Evolutionary conservation across 2,797 vertebrate species (phyloP), one percentile per base, ranked within the genome.

Genomic region (Muscicapa comitata): DNA sequence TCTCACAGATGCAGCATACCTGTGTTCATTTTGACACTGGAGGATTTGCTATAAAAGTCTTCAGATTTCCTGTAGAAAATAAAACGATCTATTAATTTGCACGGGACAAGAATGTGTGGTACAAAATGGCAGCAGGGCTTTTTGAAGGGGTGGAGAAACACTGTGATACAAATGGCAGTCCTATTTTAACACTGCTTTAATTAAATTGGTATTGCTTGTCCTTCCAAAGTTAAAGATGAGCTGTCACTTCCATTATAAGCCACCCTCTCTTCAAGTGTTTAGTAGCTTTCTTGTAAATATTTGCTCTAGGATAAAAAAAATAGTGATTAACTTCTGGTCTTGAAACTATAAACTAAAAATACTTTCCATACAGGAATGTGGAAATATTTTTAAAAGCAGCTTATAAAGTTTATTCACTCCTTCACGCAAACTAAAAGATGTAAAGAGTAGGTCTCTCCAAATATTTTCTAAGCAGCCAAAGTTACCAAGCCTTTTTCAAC

Each of bases 1-100:
- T 89, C 93, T 89, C 75, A 77, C 61, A 88, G 88, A 97, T 91
- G 89, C 8, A 85, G 92, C 98, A 92, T 99, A 99, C 99, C 98
- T 99, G 99, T 99, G 96, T 99, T 99, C 99, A 99, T 99, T 97
- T 94, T 99, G 98, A 98, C 91, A 96, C 98, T 98, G 98, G 97
- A 97, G 86, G 93, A 62, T 98, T 97, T 98, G 96, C 93, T 97
- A 96, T 95, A 97, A 97, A 98, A 97, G 95, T 97, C 94, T 97
- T 98, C 97, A 98, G 98, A 98, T 98, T 98, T 97, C 98, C 98
- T 98, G 93, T 1, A 31, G 94, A 92, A 96, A 95, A 96, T 94
- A 97, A 96, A 97, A 96, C 0, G 35, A 91, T 91, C 86, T 76
- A 97, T 97, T 97, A 96, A 97, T 97, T 96, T 97, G 94, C 55